Base-by-base conservation (phyloP, 2,888 invertebrate species). In the Ophion costatus region DNA sequence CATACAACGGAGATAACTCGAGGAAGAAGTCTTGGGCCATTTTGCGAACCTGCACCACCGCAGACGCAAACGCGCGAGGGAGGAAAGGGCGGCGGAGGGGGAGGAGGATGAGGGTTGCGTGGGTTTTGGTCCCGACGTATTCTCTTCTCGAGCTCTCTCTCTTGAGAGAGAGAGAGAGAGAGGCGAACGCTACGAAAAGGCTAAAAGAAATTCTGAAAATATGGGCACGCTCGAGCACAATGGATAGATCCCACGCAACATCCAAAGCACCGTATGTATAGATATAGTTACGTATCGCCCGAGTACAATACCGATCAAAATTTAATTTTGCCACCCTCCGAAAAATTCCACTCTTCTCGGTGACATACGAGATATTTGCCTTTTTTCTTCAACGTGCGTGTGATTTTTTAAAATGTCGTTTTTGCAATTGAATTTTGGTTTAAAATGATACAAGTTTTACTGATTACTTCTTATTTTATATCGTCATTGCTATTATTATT, bases 191-290 rank as follows among this genome's bases (percentile, higher is more conserved):
- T 29, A 61, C 59, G 70, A 82, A 84, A 75, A 84, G 82, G 82
- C 79, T 82, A 85, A 85, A 85, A 85, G 84, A 82, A 79, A 82
- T 85, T 82, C 82, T 82, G 79, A 42, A 85, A 85, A 85, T 85
- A 85, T 85, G 84, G 79, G 84, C 82, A 80, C 84, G 79, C 82
- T 66, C 82, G 80, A 71, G 82, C 75, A 85, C 84, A 85, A 85
- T 85, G 84, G 82, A 82, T 77, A 82, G 78, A 85, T 85, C 84
- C 84, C 84, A 85, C 84, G 84, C 84, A 80, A 75, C 73, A 63
- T 73, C 63, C 61, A 38, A 45, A 17, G 45, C 79, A 42, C 45
- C 10, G 10, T 14, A 10, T 11, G 7, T 82, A 82, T 79, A 67
- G 82, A 73, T 64, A 73, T 73, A 81, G 22, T 51, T 38, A 45